phyloP scores from a whole-genome alignment of 1,140 invertebrate species.

The Scaptomyza graminum region DNA sequence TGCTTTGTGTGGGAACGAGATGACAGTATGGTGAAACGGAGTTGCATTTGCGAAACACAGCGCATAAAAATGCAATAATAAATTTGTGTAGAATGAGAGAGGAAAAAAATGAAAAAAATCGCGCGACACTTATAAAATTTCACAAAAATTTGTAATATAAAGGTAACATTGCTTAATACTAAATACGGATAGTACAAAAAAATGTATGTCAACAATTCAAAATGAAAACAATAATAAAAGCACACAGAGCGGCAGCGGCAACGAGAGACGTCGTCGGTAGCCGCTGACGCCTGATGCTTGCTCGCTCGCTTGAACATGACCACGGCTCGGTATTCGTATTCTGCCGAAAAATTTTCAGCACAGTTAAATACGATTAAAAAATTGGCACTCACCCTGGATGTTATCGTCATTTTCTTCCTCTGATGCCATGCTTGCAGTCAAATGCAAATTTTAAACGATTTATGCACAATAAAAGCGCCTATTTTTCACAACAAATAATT shows the following conservation, averaged over 20 bases:
- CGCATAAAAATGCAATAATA: slow-evolving; percentile 74
- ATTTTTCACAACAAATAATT: slow-evolving; percentile 79
- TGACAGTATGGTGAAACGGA: slow-evolving; percentile 26
- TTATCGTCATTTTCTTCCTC: slow-evolving; percentile 83
- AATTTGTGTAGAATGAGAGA: slow-evolving; percentile 67
- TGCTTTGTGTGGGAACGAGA: slow-evolving; percentile 41
- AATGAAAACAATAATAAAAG: slow-evolving; percentile 59
- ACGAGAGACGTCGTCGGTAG: slow-evolving; percentile 53
- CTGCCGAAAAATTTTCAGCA: slow-evolving; percentile 62
- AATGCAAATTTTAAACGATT: slow-evolving; percentile 61
- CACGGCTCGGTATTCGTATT: slow-evolving; percentile 66
- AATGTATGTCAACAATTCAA: slow-evolving; percentile 18
- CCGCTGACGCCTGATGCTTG: slow-evolving; percentile 63
- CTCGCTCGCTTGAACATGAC: slow-evolving; percentile 73
- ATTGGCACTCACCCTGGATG: slow-evolving; percentile 74
- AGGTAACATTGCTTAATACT: background rate
- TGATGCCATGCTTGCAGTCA: slow-evolving; percentile 76
- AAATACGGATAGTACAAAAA: background rate
- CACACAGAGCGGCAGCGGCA: slow-evolving; percentile 27
- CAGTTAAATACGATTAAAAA: slow-evolving; percentile 47
- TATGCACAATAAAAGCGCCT: slow-evolving; percentile 72
- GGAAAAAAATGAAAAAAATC: slow-evolving; percentile 52
- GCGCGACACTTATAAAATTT: slow-evolving; percentile 56
- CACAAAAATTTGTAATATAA: slow-evolving; percentile 30
- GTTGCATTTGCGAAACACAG: slow-evolving; percentile 65